Percentiles rank a stretch among this genome's conserved stretches.
These are phyloP conservation scores for Drosophila ohnishii DNA, from an alignment of 1,140 invertebrate species.

Conservation along the genomic window DNA sequence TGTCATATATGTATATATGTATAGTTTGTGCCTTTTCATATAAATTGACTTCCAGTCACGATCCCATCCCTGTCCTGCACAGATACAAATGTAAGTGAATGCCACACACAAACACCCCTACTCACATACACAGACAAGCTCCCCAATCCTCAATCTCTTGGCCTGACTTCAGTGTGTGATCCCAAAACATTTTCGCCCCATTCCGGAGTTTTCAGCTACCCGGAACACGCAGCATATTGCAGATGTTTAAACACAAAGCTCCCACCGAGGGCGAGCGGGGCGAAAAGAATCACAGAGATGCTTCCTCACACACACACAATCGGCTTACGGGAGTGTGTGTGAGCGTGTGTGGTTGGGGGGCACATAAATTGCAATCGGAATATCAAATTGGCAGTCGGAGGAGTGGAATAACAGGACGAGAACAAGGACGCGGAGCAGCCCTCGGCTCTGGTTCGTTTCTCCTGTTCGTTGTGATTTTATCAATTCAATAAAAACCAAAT, in stretches of 20 bases:
- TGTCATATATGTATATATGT: too few relatives aligned
- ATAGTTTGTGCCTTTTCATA: neutral
- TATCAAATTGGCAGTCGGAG: slow-evolving; percentile 75
- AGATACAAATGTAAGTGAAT: slow-evolving; percentile 1
- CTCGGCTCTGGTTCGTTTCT: slow-evolving; percentile 43
- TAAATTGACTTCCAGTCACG: neutral
- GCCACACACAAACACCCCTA: slow-evolving; percentile 4
- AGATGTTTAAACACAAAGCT: slow-evolving; percentile 72
- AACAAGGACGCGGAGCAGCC: slow-evolving; percentile 24
- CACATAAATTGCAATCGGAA: slow-evolving; percentile 81
- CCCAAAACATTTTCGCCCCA: slow-evolving; percentile 41
- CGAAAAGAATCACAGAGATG: slow-evolving; percentile 71
- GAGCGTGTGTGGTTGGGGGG: slow-evolving; percentile 26
- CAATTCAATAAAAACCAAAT: slow-evolving; percentile 83
- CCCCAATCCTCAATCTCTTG: slow-evolving; percentile 2
- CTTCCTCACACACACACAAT: slow-evolving; percentile 31
- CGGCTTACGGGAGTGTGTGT: slow-evolving; percentile 23
- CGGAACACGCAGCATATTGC: slow-evolving; percentile 72
- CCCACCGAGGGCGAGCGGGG: neutral
- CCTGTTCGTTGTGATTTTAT: slow-evolving; percentile 74
- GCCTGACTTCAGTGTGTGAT: slow-evolving; percentile 66
- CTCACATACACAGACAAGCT: neutral
- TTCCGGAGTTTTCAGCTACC: slow-evolving; percentile 22
- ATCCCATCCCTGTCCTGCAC: slow-evolving; percentile 1
- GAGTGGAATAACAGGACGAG: slow-evolving; percentile 35